A percentile compares a stretch with the other conserved stretches of the same genome.
Evolutionary conservation across 2,113 vertebrate genomes (phyloP).

Genomic region (Callipepla squamata): DNA sequence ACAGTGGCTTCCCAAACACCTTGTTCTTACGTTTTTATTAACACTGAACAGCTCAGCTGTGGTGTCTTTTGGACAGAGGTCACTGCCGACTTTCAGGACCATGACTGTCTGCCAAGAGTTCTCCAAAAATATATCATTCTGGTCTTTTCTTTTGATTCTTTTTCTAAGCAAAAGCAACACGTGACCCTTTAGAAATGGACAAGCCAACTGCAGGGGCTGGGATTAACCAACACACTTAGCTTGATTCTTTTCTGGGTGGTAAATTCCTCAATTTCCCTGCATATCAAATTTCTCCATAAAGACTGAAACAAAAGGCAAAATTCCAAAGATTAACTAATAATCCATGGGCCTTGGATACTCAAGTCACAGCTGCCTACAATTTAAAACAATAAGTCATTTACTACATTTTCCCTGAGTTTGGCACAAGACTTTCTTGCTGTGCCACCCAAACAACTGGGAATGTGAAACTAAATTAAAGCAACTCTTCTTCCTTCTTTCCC

Average conservation of each 20-base stretch:
- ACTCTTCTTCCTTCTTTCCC: constrained; percentile 2
- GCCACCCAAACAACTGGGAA: constrained; percentile 11
- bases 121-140: background rate
- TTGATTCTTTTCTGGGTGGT: background rate
- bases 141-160: background rate
- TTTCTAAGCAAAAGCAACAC: background rate
- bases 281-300: background rate
- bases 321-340: background rate
- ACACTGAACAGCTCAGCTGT: background rate
- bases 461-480: constrained; percentile 32
- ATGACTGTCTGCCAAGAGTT: background rate
- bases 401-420: background rate
- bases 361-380: background rate
- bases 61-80: background rate
- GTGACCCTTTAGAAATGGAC: background rate
- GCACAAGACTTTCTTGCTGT: background rate
- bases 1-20: background rate
- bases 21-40: background rate
- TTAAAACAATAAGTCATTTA: background rate
- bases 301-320: constrained; percentile 8
- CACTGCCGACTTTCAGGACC: background rate
- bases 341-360: background rate
- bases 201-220: background rate
- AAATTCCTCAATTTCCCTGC: background rate
- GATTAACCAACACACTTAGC: background rate